Base-by-base conservation (phyloP, 92 coral and sea anemone genomes). In the Scolanthus callimorphus region DNA sequence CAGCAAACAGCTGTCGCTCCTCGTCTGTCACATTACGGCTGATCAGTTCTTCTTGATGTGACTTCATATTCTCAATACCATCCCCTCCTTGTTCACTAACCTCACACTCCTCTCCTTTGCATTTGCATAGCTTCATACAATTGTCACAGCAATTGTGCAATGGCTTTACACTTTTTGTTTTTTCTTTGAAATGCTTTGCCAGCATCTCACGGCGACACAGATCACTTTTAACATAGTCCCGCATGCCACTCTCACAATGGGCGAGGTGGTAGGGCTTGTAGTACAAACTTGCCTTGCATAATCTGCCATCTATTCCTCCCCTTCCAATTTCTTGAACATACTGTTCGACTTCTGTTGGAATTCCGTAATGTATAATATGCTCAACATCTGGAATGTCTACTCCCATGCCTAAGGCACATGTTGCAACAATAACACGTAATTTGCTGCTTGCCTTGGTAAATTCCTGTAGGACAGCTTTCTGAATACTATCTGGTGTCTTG, bases 381-480 rank as follows among this genome's bases (percentile, higher is more conserved):
- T 43, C 59, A 43, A 74, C 56, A 60, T 81, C 51, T 17, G 76
- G 76, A 25, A 80, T 57, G 63, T 80, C 51, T 2, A 74, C 70
- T 2, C 82, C 88, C 88, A 81, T 73, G 23, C 87, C 82, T 3
- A 81, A 55, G 0, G 89, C 83, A 76, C 79, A 39, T 34, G 78
- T 76, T 20, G 83, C 79, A 53, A 82, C 25, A 25, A 82, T 83
- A 17, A 82, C 37, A 24, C 76, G 37, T 1, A 50, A 44, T 31
- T 41, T 48, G 4, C 78, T 58, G 28, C 48, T 50, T 17, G 46
- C 23, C 19, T 43, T n/a, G 27, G 17, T 27, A 27, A 84, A 51
- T 12, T 63, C 48, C 8, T 49, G 37, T 17, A 73, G 47, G 15
- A 84, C 65, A 31, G 50, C 39, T 4, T 49, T 29, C 25, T 71